Evolutionary conservation across 2,113 vertebrate species (phyloP), one percentile per base, ranked within the genome.

Genomic region (Prietella phreatophila): DNA sequence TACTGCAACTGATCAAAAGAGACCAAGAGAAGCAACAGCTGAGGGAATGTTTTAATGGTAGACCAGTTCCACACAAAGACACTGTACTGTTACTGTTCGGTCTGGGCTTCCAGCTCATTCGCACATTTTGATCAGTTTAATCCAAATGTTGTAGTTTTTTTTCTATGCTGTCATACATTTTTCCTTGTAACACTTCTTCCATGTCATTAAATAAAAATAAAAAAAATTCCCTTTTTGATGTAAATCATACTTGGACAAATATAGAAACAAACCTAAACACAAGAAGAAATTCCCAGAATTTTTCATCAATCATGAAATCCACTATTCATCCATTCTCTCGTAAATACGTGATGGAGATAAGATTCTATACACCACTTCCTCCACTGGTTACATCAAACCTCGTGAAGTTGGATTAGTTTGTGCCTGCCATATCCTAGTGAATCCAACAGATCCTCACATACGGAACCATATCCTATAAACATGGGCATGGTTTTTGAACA

Each of bases 1-100:
- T 20, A 27, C 25, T 50, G 5, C 67, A 47, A 81, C 50, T 55
- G n/a, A 20, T 55, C 50, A 30, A 56, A 30, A 55, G n/a, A 60
- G 14, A 60, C 81, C 73, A 53, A 76, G 33, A 89, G 73, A 67
- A 56, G 58, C 81, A 0, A 84, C 88, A 92, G 95, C 91, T 94
- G 94, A 94, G 93, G 94, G 94, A 96, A 96, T 96, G 95, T 95
- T 96, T 96, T 96, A 96, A 96, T 96, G 95, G 91, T 94, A 93
- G 93, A 93, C 93, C 93, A 93, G 93, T 94, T 95, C 93, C 93
- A 95, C 94, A 94, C 92, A 93, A 93, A 93, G 92, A 95, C 93
- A 95, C 92, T 92, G 90, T 93, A 93, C 93, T 90, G 92, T 94
- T 90, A 88, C 85, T 91, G 90, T 85, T 89, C 91, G 84, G 89